phyloP scores from a whole-genome alignment of 2,888 invertebrate genomes.

The Drosophila meridionalis region DNA sequence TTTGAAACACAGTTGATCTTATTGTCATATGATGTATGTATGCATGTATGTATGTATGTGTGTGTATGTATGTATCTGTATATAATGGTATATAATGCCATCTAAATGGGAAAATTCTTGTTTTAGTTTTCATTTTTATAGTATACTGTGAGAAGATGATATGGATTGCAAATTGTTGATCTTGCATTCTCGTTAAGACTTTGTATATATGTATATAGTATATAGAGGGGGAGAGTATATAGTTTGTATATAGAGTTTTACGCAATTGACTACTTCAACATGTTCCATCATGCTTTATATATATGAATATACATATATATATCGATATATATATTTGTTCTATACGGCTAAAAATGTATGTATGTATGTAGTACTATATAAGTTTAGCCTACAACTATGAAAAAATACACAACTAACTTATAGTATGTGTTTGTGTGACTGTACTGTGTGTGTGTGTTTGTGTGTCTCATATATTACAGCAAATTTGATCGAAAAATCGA shows the following conservation, averaged over 20 bases:
- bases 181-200: conserved; percentile 50
- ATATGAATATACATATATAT: conserved; percentile 26
- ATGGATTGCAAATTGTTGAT: conserved; percentile 50
- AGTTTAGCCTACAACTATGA: conserved; percentile 61
- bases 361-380: conserved; percentile 38
- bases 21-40: conserved; percentile 82
- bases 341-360: conserved; percentile 41
- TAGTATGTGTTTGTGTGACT: conserved; percentile 17
- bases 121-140: conserved; percentile 4
- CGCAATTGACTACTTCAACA: conserved; percentile 75
- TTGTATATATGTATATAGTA: conserved; percentile 25
- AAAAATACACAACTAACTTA: conserved; percentile 45
- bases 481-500: conserved; percentile 24
- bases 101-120: conserved; percentile 32
- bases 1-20: conserved; percentile 83
- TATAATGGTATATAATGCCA: conserved; percentile 30
- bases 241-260: conserved; percentile 45
- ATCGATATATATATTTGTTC: conserved; percentile 39
- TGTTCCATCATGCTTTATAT: conserved; percentile 72
- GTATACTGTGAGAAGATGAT: conserved; percentile 50
- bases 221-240: conserved; percentile 16
- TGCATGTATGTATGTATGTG: conserved; percentile 58
- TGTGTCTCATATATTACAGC: conserved; percentile 54
- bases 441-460: conserved; percentile 16
- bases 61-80: conserved; percentile 63